Evolutionary conservation across 2,888 invertebrate genomes (phyloP).

Genomic region (Thymelicus acteon): DNA sequence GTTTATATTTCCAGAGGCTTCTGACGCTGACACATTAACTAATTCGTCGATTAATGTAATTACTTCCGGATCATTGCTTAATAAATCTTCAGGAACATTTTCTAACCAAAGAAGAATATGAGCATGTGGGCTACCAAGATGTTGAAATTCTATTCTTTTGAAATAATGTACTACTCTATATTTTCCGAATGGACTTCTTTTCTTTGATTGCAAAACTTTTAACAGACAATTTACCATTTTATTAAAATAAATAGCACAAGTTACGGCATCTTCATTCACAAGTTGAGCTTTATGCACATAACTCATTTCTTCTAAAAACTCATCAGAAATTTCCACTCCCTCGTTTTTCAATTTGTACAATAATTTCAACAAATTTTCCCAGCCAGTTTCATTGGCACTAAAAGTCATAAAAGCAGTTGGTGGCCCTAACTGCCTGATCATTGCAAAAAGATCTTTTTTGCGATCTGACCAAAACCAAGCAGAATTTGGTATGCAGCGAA

Average conservation of each 20-base stretch:
- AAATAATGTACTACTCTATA: conserved; percentile 54
- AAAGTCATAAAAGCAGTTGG: conserved; percentile 62
- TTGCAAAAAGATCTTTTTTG: conserved; percentile 59
- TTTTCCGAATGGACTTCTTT: conserved; percentile 52
- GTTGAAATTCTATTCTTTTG: conserved; percentile 57
- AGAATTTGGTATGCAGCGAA: conserved; percentile 55
- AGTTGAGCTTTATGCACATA: conserved; percentile 46
- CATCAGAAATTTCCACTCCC: conserved; percentile 45
- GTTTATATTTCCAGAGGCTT: conserved; percentile 51
- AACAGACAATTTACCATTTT: conserved; percentile 54
- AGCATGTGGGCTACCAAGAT: conserved; percentile 57
- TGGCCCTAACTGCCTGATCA: conserved; percentile 60
- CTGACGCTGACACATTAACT: conserved; percentile 49
- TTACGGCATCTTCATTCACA: conserved; percentile 55
- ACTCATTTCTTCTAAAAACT: conserved; percentile 42
- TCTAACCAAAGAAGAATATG: conserved; percentile 58
- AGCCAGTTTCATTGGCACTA: conserved; percentile 61
- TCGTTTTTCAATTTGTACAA: conserved; percentile 52
- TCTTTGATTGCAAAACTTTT: conserved; percentile 50
- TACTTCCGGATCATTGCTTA: conserved; percentile 37
- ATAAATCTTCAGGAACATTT: conserved; percentile 49
- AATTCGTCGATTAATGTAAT: conserved; percentile 49
- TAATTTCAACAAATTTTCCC: conserved; percentile 52
- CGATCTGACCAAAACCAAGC: conserved; percentile 56
- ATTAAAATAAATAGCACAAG: conserved; percentile 55